Percentiles rank a stretch among this genome's conserved stretches.
Evolutionary conservation across 2,113 vertebrate genomes (phyloP).

Genomic region (Zapornia atra): DNA sequence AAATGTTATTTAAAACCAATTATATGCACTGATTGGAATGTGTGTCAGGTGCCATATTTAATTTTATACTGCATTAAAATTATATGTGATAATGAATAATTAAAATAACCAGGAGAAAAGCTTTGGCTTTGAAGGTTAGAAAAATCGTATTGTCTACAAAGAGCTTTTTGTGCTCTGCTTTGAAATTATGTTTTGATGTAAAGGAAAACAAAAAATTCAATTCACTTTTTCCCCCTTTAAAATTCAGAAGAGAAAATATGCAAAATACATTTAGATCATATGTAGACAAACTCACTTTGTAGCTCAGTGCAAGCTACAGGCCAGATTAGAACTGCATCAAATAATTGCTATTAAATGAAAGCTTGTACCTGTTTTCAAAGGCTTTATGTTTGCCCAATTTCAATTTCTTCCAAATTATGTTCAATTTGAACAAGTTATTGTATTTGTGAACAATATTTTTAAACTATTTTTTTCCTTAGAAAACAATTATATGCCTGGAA

Average conservation of each 20-base stretch:
- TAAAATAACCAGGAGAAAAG: not conserved
- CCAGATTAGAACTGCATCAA: not conserved
- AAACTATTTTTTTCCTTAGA: not conserved
- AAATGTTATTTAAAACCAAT: not conserved
- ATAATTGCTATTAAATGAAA: slow-evolving; percentile 13
- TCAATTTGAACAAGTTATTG: not conserved
- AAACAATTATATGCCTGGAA: not conserved
- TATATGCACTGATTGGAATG: not conserved
- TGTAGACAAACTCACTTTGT: not conserved
- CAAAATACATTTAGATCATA: not conserved
- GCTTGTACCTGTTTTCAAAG: not conserved
- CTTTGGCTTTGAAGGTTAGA: not conserved
- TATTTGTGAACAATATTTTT: not conserved
- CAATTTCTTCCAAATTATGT: not conserved
- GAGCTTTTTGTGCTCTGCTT: not conserved
- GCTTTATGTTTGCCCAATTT: not conserved
- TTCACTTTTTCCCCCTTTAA: not conserved
- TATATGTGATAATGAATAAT: not conserved
- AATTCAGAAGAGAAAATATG: not conserved
- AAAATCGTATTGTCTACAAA: not conserved
- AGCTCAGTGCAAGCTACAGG: not conserved
- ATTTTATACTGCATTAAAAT: slow-evolving; percentile 2
- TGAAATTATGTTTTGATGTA: not conserved
- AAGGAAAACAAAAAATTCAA: not conserved
- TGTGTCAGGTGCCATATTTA: not conserved